Conservation (phyloP, 2,113 vertebrate species). For the Pantherophis guttatus region DNA sequence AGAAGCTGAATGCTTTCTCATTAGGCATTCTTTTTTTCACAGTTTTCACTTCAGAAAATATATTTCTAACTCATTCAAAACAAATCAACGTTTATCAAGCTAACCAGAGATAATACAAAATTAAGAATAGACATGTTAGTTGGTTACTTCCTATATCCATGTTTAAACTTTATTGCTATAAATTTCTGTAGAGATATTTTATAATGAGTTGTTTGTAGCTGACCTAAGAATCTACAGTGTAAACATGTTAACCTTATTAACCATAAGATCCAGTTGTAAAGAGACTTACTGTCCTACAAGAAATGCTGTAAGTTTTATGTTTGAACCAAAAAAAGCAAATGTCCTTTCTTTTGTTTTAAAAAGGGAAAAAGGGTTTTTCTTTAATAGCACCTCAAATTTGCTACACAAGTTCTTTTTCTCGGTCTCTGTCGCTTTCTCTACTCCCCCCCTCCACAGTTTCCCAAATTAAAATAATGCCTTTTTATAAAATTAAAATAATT, state of each 20-base stretch:
- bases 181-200: neutral
- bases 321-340: neutral
- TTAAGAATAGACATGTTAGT: neutral
- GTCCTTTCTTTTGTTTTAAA: neutral
- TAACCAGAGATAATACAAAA: neutral
- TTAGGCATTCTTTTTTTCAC: neutral
- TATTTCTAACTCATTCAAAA: neutral
- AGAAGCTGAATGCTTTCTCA: neutral
- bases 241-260: neutral
- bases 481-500: too few species aligned
- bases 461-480: neutral
- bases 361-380: neutral
- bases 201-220: neutral
- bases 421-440: neutral
- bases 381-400: neutral
- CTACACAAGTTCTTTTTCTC: neutral
- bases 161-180: neutral
- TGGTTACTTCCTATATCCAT: neutral
- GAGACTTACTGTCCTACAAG: neutral
- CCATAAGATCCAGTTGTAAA: neutral
- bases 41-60: neutral
- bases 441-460: neutral
- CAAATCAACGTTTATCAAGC: neutral
- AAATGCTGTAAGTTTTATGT: neutral
- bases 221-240: neutral